Evolutionary conservation across 1,140 invertebrate species (phyloP).

Genomic region (Drosophila ironensis): DNA sequence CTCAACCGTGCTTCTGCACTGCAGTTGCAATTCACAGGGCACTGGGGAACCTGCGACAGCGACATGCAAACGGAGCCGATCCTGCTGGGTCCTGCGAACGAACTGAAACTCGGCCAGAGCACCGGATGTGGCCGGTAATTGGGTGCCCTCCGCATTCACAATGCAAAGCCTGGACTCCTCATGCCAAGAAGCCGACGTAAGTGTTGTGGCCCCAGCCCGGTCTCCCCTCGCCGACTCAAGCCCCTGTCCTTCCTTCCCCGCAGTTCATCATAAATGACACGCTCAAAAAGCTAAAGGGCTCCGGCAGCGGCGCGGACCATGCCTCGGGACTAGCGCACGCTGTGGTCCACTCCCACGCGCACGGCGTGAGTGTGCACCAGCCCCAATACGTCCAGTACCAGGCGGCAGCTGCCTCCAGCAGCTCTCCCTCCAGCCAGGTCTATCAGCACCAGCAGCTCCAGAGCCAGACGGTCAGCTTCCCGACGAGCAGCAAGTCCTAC

Average conservation of each 20-base stretch:
- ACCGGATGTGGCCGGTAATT: conserved; percentile 76
- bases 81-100: conserved; percentile 44
- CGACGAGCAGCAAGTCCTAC: conserved; percentile 57
- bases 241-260: neutral
- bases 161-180: conserved; percentile 86
- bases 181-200: conserved; percentile 86
- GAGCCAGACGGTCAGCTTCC: conserved; percentile 57
- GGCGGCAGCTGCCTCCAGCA: conserved; percentile 17
- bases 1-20: conserved; percentile 43
- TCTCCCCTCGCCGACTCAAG: neutral
- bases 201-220: too few species aligned
- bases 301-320: conserved; percentile 63
- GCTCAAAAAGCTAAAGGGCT: conserved; percentile 79
- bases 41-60: conserved; percentile 66
- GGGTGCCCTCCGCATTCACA: conserved; percentile 82
- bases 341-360: conserved; percentile 29
- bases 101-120: conserved; percentile 42
- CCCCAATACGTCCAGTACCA: conserved; percentile 60
- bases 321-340: conserved; percentile 52
- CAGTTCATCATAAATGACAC: conserved; percentile 82
- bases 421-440: conserved; percentile 43
- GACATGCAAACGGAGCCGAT: conserved; percentile 64
- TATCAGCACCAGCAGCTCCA: conserved; percentile 54
- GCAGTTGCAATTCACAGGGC: conserved; percentile 59
- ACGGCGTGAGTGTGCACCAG: conserved; percentile 49